A percentile compares a stretch with the other conserved stretches of the same genome.
Evolutionary conservation across 2,888 invertebrate genomes (phyloP).

Genomic region (Plagodis dolabraria): DNA sequence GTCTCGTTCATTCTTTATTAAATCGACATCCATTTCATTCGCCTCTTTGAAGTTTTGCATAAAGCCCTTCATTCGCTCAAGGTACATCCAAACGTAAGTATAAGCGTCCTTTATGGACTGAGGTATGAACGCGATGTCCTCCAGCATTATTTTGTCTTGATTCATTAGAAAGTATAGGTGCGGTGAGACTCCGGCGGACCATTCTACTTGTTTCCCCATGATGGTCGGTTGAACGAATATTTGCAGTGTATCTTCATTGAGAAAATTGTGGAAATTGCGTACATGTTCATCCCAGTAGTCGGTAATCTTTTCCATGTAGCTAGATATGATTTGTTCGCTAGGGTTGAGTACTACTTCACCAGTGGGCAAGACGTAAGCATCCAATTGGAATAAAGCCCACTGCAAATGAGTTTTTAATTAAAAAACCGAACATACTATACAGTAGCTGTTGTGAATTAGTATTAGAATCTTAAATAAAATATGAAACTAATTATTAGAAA

Average conservation of each 20-base stretch:
- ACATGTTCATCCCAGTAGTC: constrained; percentile 88
- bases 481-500: neutral
- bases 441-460: no score
- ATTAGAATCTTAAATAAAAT: neutral
- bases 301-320: constrained; percentile 86
- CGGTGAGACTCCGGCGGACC: constrained; percentile 90
- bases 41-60: constrained; percentile 89
- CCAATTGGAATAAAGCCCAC: constrained; percentile 87
- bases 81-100: constrained; percentile 86
- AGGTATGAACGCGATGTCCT: constrained; percentile 84
- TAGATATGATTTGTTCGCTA: constrained; percentile 83
- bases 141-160: constrained; percentile 86
- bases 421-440: no score
- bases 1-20: constrained; percentile 87
- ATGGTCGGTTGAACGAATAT: constrained; percentile 93
- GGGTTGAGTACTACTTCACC: constrained; percentile 84
- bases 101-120: constrained; percentile 85
- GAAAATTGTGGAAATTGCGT: constrained; percentile 87
- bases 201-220: constrained; percentile 92
- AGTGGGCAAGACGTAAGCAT: constrained; percentile 74
- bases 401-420: constrained; percentile 49
- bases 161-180: constrained; percentile 88
- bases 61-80: constrained; percentile 87
- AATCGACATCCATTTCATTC: constrained; percentile 85
- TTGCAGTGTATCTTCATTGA: constrained; percentile 88